These are phyloP conservation scores for Eurystomus glaucurus DNA, from an alignment of 2,797 vertebrate genomes.

Conservation along the genomic window DNA sequence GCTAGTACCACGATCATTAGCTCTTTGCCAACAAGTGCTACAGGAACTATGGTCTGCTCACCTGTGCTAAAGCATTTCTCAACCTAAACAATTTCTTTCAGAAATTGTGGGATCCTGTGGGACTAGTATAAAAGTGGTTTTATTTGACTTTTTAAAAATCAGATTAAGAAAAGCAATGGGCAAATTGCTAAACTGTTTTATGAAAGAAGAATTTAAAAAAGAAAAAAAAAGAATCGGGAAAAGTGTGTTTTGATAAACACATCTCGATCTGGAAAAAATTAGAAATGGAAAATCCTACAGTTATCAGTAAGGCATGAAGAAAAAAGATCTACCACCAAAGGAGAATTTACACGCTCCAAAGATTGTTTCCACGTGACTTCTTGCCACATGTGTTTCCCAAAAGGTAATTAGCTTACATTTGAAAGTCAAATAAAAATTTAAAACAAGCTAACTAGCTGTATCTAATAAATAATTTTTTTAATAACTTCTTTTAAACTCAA, in stretches of 20 bases:
- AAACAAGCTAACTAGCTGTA: constrained; percentile 17
- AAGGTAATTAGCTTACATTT: constrained; percentile 11
- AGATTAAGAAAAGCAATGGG: background rate
- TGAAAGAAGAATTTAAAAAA: background rate
- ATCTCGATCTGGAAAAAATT: background rate
- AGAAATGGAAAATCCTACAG: background rate
- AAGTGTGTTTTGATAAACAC: background rate
- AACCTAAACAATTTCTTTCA: background rate
- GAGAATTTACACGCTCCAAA: background rate
- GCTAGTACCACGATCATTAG: background rate
- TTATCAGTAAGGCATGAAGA: constrained; percentile 9
- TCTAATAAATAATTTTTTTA: constrained; percentile 67
- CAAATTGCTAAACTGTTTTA: background rate
- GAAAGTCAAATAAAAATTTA: constrained; percentile 38
- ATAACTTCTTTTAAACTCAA: constrained; percentile 46
- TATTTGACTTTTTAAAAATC: background rate
- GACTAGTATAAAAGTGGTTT: background rate
- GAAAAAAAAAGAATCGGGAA: background rate
- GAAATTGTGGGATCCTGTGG: background rate
- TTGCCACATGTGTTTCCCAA: constrained; percentile 5
- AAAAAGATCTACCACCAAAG: background rate
- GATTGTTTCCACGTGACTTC: background rate
- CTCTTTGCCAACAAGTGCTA: background rate
- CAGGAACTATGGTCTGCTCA: background rate
- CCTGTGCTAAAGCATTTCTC: background rate